These are phyloP conservation scores for Parnassius orleans DNA, from an alignment of 2,888 invertebrate species.

Conservation along the genomic window DNA sequence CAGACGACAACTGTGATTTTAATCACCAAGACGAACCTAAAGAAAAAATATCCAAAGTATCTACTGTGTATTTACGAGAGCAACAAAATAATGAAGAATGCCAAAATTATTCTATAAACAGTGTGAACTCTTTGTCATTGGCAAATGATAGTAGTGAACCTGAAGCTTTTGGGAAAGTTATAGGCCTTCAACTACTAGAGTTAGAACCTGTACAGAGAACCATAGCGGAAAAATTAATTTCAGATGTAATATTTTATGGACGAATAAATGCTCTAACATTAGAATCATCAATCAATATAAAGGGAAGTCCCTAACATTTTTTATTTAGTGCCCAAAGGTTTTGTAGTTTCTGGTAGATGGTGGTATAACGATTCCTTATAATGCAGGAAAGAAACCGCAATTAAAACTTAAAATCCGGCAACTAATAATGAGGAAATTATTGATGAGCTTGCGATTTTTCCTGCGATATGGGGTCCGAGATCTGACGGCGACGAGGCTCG, in stretches of 20 bases:
- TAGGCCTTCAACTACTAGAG: slow-evolving; percentile 3
- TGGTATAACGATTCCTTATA: too few relatives aligned
- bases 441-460: too few relatives aligned
- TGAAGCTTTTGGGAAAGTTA: slow-evolving; percentile 7
- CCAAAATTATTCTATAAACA: neutral
- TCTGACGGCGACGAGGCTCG: too few relatives aligned
- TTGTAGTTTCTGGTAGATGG: too few relatives aligned
- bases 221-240: slow-evolving; percentile 9
- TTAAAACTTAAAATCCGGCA: too few relatives aligned
- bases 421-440: too few relatives aligned
- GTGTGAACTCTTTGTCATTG: neutral
- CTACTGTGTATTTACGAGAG: neutral
- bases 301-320: neutral
- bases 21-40: slow-evolving; percentile 4
- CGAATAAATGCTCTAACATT: slow-evolving; percentile 3
- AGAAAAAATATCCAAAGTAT: neutral
- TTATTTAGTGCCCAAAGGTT: neutral
- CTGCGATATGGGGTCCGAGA: too few relatives aligned
- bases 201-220: slow-evolving; percentile 2
- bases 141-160: neutral
- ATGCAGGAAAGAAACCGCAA: too few relatives aligned
- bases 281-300: slow-evolving; percentile 3
- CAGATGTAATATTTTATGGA: slow-evolving; percentile 9
- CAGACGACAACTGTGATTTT: neutral
- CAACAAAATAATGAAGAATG: neutral